phyloP scores from a whole-genome alignment of 2,797 vertebrate species.

The Gallirallus australis region DNA sequence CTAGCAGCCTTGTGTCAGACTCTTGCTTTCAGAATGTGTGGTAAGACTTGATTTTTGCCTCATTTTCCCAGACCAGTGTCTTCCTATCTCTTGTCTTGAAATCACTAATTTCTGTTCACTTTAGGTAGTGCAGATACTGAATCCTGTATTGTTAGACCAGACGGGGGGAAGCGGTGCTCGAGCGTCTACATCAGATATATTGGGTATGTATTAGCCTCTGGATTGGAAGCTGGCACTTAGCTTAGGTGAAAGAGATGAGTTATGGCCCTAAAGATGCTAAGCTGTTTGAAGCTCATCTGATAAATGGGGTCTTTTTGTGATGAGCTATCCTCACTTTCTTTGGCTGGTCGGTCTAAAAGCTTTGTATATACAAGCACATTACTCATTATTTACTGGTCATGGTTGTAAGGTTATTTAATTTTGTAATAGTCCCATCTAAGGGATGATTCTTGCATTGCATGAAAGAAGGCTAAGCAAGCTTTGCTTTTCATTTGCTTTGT shows the following conservation, averaged over 20 bases:
- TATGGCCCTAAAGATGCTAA: constrained; percentile 64
- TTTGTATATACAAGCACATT: constrained; percentile 32
- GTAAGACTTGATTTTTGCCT: neutral
- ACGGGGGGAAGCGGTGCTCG: neutral
- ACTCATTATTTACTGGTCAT: constrained; percentile 24
- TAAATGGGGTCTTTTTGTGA: constrained; percentile 61
- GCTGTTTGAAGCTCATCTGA: constrained; percentile 65
- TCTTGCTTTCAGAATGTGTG: neutral
- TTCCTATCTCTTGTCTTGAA: neutral
- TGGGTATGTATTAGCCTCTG: neutral
- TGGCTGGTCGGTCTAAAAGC: constrained; percentile 42
- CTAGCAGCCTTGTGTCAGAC: neutral
- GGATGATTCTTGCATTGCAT: constrained; percentile 60
- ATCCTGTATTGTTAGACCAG: neutral
- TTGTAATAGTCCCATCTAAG: constrained; percentile 79
- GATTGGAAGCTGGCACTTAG: constrained; percentile 43
- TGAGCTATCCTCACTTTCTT: constrained; percentile 49
- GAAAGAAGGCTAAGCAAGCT: neutral
- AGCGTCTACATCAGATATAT: constrained; percentile 40
- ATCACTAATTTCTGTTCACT: neutral
- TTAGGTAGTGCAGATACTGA: neutral
- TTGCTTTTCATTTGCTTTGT: neutral
- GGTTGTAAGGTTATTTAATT: constrained; percentile 65
- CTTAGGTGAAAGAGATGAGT: constrained; percentile 68
- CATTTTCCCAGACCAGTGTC: neutral